Base-by-base conservation (phyloP, 2,113 vertebrate genomes). In the Laterallus jamaicensis region DNA sequence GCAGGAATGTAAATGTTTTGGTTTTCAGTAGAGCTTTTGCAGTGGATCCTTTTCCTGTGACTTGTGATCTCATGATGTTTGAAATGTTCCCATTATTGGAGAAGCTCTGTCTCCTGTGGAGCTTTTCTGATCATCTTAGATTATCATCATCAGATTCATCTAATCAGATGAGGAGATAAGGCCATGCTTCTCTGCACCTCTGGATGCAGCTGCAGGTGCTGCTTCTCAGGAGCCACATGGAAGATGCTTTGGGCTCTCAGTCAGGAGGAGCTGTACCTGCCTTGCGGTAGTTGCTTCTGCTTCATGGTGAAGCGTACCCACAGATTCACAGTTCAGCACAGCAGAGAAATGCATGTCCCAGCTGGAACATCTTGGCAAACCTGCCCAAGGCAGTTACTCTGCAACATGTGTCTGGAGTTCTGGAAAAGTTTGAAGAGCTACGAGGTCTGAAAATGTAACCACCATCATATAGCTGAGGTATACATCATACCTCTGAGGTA, bases 391-490 rank as follows among this genome's bases (percentile, higher is more conserved):
- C 37, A 31, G 32, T 32, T 18, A 3, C 18, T 49, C 55, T 59
- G 39, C 42, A n/a, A 7, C 4, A 0, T 5, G 4, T 39, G 50
- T 25, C 24, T 55, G 60, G n/a, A 50, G 39, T 85, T 85, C 59
- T 62, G 47, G 40, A 29, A 16, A 59, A 60, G 20, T 58, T 39
- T 52, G 44, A 28, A 76, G 52, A 82, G 29, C 73, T 68, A 32
- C 42, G 39, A 47, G 47, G 20, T 63, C 20, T 71, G 21, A 16
- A 60, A 88, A 58, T 6, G 15, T 25, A 39, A 12, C 4, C 20
- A 25, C 5, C 17, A 25, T 12, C 47, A 4, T 25, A 3, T 8
- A 86, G 79, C 0, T 0, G 1, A 32, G 42, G 12, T 20, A 15
- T 55, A 20, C 12, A 3, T n/a, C 3, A 0, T 20, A 4, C 68